Base-by-base conservation (phyloP, 2,888 invertebrate genomes). In the Galeopsomyia nigrocyanea region DNA sequence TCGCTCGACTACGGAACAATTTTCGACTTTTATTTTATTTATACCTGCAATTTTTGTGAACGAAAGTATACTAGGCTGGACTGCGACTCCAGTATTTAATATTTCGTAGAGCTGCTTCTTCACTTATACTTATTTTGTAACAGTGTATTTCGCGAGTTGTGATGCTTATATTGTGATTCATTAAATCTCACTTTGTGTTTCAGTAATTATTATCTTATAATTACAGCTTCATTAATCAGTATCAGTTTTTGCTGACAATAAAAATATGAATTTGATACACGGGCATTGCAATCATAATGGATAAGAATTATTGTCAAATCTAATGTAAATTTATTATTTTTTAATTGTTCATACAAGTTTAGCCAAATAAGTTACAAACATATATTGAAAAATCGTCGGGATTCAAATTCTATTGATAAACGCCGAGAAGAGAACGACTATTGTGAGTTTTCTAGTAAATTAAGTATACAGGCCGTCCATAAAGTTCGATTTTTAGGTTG, bases 401-500 rank as follows among this genome's bases (percentile, higher is more conserved):
- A 26, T 26, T 26, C 5, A 26, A 26, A 26, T 26, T 26, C 5
- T 26, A 39, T 39, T 3, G 7, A 39, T 13, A 39, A 39, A 39
- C 7, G 13, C 39, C 5, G 5, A 26, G 5, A 63, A 53, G n/a
- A 2, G 49, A 67, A 60, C 14, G 39, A 56, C 64, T 65, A 61
- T 67, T 68, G 73, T 73, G 68, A 73, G 26, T 22, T 73, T 68
- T 64, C 50, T 49, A 26, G 62, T 68, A 73, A 49, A 50, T 65
- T 58, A 60, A 17, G 62, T 50, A 55, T 56, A 56, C 47, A 73
- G 55, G 49, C 67, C 74, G 74, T 74, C 74, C 74, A 57, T 74
- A 73, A 21, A 49, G 73, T 74, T 74, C 67, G 70, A 74, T 74
- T 68, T 60, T 67, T 66, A 56, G 55, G 47, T 66, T 62, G 57